A percentile compares a stretch with the other conserved stretches of the same genome.
phyloP scores from a whole-genome alignment of 2,113 vertebrate species.

The Physeter macrocephalus region DNA sequence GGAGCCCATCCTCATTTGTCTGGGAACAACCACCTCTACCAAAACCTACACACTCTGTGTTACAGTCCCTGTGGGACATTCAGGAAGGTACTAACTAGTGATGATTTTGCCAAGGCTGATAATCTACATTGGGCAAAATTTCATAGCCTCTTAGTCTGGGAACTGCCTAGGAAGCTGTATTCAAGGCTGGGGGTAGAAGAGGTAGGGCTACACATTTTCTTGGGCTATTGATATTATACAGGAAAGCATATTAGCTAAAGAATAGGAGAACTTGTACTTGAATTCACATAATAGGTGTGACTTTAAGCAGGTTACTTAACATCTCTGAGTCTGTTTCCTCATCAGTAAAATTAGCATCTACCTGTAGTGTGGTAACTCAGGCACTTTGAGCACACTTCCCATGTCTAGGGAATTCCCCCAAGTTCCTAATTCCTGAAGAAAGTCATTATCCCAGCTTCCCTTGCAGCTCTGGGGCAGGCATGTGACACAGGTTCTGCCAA shows the following conservation, averaged over 20 bases:
- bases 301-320: neutral
- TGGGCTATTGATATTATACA: neutral
- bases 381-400: neutral
- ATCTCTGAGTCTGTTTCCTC: neutral
- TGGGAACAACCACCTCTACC: neutral
- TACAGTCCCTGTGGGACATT: neutral
- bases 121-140: neutral
- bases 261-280: neutral
- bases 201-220: neutral
- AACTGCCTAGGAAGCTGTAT: neutral
- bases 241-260: neutral
- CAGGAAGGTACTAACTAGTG: neutral
- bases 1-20: neutral
- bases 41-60: fast-evolving
- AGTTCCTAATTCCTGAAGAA: neutral
- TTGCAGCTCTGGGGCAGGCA: neutral
- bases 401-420: neutral
- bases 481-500: neutral
- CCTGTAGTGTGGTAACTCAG: neutral
- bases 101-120: neutral
- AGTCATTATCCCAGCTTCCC: neutral
- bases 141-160: neutral
- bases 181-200: neutral
- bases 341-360: neutral
- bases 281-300: neutral